Conservation (phyloP, 2,888 invertebrate species). For the Tholera decimalis region DNA sequence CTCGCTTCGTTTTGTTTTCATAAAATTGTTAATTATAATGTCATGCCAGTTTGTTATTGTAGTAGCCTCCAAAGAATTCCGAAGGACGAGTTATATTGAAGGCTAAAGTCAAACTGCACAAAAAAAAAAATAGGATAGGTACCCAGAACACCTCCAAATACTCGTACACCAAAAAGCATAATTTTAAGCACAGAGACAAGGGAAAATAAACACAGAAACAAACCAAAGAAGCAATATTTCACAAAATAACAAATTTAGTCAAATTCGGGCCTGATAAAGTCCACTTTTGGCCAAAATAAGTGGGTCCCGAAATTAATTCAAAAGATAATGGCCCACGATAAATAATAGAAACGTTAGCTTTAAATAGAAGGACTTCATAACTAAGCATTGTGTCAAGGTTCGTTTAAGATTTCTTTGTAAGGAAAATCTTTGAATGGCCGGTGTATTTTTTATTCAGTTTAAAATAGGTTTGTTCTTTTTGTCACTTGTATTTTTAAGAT, state of each 20-base stretch:
- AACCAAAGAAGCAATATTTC: conserved; percentile 51
- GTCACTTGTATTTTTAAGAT: conserved; percentile 19
- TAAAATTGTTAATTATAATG: no score
- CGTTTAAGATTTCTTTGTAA: conserved; percentile 59
- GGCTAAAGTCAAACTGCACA: not conserved
- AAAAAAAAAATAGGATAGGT: conserved; percentile 11
- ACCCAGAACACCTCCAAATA: conserved; percentile 2
- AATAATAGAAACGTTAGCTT: conserved; percentile 72
- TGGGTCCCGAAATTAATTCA: conserved; percentile 78
- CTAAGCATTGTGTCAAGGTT: conserved; percentile 61
- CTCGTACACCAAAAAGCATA: conserved; percentile 18
- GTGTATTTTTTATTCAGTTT: conserved; percentile 66
- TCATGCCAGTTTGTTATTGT: no score
- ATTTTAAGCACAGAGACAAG: conserved; percentile 17
- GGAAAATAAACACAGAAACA: conserved; percentile 23
- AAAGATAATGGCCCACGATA: conserved; percentile 75
- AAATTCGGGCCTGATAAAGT: conserved; percentile 75
- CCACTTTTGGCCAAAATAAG: conserved; percentile 71
- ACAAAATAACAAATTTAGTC: conserved; percentile 71
- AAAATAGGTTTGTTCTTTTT: conserved; percentile 59
- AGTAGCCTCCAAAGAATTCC: not conserved
- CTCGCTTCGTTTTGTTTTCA: no score
- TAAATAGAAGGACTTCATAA: conserved; percentile 63
- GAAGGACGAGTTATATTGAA: not conserved
- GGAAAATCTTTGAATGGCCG: conserved; percentile 40